Base-by-base conservation (phyloP, 1,140 invertebrate species). In the Caerostris extrusa region DNA sequence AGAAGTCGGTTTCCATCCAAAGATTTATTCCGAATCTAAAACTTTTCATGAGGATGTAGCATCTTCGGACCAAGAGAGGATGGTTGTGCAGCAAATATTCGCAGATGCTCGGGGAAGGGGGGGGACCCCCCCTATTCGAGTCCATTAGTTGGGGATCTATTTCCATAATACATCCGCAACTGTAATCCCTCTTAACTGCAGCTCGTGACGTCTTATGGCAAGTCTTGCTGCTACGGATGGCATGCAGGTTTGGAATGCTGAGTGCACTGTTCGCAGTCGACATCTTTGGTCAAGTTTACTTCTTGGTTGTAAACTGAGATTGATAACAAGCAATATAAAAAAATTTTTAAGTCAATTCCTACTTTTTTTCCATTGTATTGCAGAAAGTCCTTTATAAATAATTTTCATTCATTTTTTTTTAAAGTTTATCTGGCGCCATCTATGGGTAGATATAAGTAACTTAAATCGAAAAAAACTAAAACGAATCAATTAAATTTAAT, bases 71-170 rank as follows among this genome's bases (percentile, higher is more conserved):
- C 19, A 8, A 19, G 19, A 7, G 19, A 7, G 71, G 71, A 19
- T 19, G 19, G 67, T 19, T 7, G 7, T 71, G 19, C 10, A 77
- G 71, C 50, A 77, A 77, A 53, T 77, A 77, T 77, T 77, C 71
- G 8, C 19, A 14, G 53, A 50, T 10, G 34, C 8, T 34, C 34
- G 34, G 61, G 61, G 34, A 5, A 5, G 34, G 34, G 3, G 34
- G 53, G 7, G 10, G 12, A 50, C 71, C 50, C 71, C 61, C 60
- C 60, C n/a, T 58, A 93, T 93, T 93, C 91, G 83, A 53, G 82
- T 93, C 91, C 91, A 93, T 93, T 93, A 93, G 91, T 87, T 71
- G 17, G 81, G 91, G 83, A 93, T 93, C 53, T 93, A 93, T 93
- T 93, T 93, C 91, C 91, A 93, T 93, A 93, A 93, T 93, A 87